Percentiles rank a stretch among this genome's conserved stretches.
phyloP scores from a whole-genome alignment of 2,888 invertebrate genomes.

The Acanthosepion esculentum region DNA sequence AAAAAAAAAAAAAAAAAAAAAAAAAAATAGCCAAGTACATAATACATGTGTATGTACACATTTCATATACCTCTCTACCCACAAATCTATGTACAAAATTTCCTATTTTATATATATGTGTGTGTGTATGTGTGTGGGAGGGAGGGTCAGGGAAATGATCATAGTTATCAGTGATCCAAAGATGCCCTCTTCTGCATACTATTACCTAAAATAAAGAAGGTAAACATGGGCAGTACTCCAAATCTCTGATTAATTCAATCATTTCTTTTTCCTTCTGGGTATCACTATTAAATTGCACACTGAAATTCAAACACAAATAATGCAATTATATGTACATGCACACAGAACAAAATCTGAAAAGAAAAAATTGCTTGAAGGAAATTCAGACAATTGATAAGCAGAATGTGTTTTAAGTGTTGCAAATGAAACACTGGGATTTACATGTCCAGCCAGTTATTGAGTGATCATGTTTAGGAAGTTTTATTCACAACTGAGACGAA shows the following conservation, averaged over 20 bases:
- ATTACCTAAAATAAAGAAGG: not conserved
- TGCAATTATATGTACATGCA: not conserved
- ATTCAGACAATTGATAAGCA: conserved; percentile 6
- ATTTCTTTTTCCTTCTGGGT: not conserved
- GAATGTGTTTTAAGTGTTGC: not conserved
- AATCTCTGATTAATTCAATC: not conserved
- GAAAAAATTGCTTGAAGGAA: not conserved
- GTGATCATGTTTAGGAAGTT: not conserved
- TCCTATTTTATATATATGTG: not conserved
- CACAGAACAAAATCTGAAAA: not conserved
- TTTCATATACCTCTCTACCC: not conserved
- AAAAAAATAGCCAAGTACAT: too few species aligned
- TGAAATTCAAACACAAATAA: not conserved
- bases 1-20: too few species aligned
- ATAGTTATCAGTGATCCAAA: too few species aligned
- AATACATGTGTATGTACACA: not conserved
- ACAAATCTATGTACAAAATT: not conserved
- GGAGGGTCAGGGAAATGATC: too few species aligned
- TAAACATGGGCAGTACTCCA: not conserved
- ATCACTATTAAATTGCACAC: not conserved
- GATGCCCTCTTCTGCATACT: not conserved
- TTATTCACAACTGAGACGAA: not conserved
- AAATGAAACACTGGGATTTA: not conserved
- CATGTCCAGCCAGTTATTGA: not conserved
- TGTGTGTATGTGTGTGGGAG: too few species aligned